A percentile compares a stretch with the other conserved stretches of the same genome.
These are phyloP conservation scores for Troides oblongomaculatus DNA, from an alignment of 2,888 invertebrate genomes.

Conservation along the genomic window DNA sequence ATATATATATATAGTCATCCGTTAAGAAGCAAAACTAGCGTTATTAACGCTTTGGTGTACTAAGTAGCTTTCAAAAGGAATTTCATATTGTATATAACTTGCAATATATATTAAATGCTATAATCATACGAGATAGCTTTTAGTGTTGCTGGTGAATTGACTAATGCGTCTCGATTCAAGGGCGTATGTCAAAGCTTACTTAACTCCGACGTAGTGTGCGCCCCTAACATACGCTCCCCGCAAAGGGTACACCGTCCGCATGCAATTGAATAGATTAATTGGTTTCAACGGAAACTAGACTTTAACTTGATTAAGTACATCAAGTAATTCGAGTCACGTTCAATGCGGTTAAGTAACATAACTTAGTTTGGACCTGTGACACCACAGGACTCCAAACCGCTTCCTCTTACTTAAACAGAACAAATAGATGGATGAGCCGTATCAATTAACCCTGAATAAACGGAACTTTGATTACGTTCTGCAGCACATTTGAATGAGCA, in stretches of 20 bases:
- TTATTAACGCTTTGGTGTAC: too few relatives aligned
- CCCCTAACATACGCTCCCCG: neutral
- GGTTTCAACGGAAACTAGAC: slow-evolving; percentile 27
- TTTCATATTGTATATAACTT: too few relatives aligned
- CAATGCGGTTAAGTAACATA: slow-evolving; percentile 11
- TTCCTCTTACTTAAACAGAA: slow-evolving; percentile 13
- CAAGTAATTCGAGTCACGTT: slow-evolving; percentile 28
- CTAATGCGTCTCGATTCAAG: neutral
- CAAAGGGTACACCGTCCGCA: neutral
- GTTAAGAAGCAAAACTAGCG: too few relatives aligned
- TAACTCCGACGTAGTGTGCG: neutral
- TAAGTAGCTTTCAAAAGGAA: too few relatives aligned
- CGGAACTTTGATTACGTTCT: neutral
- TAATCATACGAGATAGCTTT: too few relatives aligned
- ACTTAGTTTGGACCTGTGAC: slow-evolving; percentile 26
- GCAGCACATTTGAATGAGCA: too few relatives aligned
- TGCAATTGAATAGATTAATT: slow-evolving; percentile 25
- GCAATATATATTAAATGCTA: too few relatives aligned
- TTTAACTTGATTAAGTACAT: slow-evolving; percentile 21
- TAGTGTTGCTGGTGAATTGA: too few relatives aligned
- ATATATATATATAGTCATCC: too few relatives aligned
- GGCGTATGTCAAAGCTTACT: neutral
- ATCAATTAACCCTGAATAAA: neutral
- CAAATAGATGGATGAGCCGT: slow-evolving; percentile 11
- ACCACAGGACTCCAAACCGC: slow-evolving; percentile 16